phyloP scores from a whole-genome alignment of 2,888 invertebrate species.

The Nudaria mundana region DNA sequence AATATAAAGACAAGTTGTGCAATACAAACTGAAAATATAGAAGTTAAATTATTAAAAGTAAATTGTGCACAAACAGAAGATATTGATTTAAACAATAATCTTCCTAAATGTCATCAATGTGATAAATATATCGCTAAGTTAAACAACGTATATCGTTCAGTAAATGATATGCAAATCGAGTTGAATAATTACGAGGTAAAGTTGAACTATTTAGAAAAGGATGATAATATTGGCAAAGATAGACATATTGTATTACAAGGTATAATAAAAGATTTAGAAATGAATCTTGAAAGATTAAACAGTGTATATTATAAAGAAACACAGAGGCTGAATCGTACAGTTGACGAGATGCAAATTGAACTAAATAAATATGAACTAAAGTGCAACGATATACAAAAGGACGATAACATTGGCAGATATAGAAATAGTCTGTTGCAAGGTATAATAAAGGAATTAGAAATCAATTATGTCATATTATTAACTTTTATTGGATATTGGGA shows the following conservation, averaged over 20 bases:
- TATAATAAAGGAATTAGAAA: constrained; percentile 44
- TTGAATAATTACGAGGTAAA: constrained; percentile 36
- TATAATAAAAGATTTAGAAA: too few species aligned
- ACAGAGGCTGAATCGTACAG: constrained; percentile 36
- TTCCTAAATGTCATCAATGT: too few species aligned
- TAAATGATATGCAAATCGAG: constrained; percentile 48
- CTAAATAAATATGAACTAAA: constrained; percentile 54
- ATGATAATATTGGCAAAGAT: constrained; percentile 35
- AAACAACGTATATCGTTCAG: constrained; percentile 41
- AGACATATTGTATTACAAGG: too few species aligned
- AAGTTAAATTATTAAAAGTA: constrained; percentile 3
- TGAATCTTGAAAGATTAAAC: too few species aligned
- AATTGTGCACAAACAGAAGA: constrained; percentile 36
- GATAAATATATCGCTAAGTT: too few species aligned
- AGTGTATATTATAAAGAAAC: too few species aligned
- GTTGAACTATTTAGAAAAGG: constrained; percentile 54
- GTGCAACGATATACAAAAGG: constrained; percentile 44
- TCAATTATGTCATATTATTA: too few species aligned
- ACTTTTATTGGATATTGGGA: too few species aligned
- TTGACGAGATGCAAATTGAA: constrained; percentile 46
- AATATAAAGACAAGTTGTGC: neutral
- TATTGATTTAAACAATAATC: constrained; percentile 17
- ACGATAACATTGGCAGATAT: constrained; percentile 46
- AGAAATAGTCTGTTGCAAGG: constrained; percentile 45
- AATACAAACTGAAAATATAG: constrained; percentile 8